A percentile compares a stretch with the other conserved stretches of the same genome.
phyloP scores from a whole-genome alignment of 2,888 invertebrate genomes.

The Eupithecia pulchellata region DNA sequence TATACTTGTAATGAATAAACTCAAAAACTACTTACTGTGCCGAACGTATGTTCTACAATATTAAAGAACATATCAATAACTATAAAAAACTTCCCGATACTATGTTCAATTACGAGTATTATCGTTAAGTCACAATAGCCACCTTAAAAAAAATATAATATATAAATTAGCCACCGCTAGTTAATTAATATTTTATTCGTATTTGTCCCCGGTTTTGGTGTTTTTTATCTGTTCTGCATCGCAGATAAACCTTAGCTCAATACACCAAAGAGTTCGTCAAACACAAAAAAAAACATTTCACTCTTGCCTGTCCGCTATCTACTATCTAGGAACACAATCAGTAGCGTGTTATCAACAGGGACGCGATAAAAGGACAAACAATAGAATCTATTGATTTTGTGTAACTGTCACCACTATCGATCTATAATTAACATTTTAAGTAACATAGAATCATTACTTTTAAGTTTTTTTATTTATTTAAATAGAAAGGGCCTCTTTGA shows the following conservation, averaged over 20 bases:
- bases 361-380: conserved; percentile 64
- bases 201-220: not conserved
- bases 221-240: not conserved
- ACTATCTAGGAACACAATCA: conserved; percentile 65
- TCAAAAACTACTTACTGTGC: too few species aligned
- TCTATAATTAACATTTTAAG: not conserved
- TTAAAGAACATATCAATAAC: too few species aligned
- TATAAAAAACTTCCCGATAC: too few species aligned
- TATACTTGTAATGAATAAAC: too few species aligned
- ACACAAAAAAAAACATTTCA: conserved; percentile 12
- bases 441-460: not conserved
- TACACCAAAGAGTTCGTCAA: not conserved
- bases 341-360: conserved; percentile 71
- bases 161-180: too few species aligned
- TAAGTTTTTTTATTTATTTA: too few species aligned
- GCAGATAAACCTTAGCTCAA: not conserved
- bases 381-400: conserved; percentile 38
- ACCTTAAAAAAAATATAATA: too few species aligned
- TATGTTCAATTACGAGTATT: too few species aligned
- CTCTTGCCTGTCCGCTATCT: conserved; percentile 52
- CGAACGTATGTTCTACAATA: too few species aligned
- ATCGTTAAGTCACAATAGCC: too few species aligned
- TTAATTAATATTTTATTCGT: not conserved
- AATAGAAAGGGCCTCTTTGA: too few species aligned
- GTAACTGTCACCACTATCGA: conserved; percentile 24